Percentiles rank a stretch among this genome's conserved stretches.
These are phyloP conservation scores for Saxicola maurus DNA, from an alignment of 2,797 vertebrate genomes.

Conservation along the genomic window DNA sequence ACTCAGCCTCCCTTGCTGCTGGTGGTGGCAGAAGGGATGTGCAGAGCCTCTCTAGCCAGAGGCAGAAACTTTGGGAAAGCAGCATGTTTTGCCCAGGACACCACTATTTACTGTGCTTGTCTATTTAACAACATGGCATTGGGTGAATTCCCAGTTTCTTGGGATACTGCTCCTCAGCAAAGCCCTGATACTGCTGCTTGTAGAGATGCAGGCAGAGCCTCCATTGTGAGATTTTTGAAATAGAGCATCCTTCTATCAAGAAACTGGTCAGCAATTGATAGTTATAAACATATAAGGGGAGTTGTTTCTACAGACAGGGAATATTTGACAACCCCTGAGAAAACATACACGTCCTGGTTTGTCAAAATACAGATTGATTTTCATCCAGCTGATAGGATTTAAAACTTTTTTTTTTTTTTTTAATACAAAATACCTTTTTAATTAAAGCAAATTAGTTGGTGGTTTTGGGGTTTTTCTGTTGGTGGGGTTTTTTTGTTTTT, in stretches of 20 bases:
- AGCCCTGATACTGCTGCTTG: neutral
- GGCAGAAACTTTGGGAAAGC: neutral
- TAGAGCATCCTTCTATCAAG: neutral
- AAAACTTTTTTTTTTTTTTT: neutral
- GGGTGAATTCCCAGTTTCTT: neutral
- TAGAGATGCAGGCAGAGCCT: neutral
- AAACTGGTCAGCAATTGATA: neutral
- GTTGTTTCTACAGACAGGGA: neutral
- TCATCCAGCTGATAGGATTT: neutral
- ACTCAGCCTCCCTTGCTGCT: neutral
- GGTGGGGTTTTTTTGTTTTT: neutral
- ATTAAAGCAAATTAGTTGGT: neutral
- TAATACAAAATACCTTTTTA: neutral
- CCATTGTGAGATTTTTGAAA: neutral
- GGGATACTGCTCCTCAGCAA: neutral
- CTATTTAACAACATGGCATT: neutral
- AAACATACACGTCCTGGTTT: neutral
- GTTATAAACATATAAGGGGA: neutral
- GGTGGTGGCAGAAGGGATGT: neutral
- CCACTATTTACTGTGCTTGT: neutral
- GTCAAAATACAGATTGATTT: neutral
- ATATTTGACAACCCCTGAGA: neutral
- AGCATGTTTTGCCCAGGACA: neutral
- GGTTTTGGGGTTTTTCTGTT: neutral
- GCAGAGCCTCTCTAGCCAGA: neutral